A percentile compares a stretch with the other conserved stretches of the same genome.
Evolutionary conservation across 2,797 vertebrate genomes (phyloP).

Genomic region (Hybognathus amarus): DNA sequence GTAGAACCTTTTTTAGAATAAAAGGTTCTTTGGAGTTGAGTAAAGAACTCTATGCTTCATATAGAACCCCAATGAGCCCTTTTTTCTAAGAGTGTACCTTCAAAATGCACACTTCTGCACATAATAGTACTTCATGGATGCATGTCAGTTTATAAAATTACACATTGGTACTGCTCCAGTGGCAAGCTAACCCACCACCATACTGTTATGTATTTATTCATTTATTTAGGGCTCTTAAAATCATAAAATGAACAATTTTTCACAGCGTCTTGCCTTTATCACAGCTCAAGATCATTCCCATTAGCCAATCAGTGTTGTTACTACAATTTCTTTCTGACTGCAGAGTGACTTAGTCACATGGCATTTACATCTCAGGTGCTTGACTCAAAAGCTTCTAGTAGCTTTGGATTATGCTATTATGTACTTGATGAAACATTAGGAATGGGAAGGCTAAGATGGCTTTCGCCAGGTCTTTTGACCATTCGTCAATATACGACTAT

Average conservation of each 20-base stretch:
- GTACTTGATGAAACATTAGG: not conserved
- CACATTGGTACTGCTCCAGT: not conserved
- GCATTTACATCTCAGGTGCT: conserved; percentile 1
- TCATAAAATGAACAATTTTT: not conserved
- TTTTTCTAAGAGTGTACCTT: too few species aligned
- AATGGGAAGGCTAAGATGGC: not conserved
- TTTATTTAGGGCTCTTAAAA: not conserved
- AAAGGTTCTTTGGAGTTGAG: too few species aligned
- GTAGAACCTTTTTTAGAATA: too few species aligned
- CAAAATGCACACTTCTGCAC: not conserved
- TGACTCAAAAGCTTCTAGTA: conserved; percentile 1
- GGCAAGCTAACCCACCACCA: too few species aligned
- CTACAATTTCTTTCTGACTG: not conserved
- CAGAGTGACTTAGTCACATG: conserved; percentile 21
- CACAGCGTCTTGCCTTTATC: not conserved
- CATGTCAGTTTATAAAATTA: not conserved
- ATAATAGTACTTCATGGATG: not conserved
- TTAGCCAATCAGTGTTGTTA: not conserved
- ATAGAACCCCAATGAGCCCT: too few species aligned
- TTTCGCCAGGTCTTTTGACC: not conserved
- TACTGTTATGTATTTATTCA: not conserved
- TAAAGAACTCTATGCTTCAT: too few species aligned
- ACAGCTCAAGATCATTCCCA: not conserved
- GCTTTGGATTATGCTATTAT: not conserved
- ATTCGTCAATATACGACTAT: too few species aligned